phyloP scores from a whole-genome alignment of 2,888 invertebrate genomes.

The Leucania comma region DNA sequence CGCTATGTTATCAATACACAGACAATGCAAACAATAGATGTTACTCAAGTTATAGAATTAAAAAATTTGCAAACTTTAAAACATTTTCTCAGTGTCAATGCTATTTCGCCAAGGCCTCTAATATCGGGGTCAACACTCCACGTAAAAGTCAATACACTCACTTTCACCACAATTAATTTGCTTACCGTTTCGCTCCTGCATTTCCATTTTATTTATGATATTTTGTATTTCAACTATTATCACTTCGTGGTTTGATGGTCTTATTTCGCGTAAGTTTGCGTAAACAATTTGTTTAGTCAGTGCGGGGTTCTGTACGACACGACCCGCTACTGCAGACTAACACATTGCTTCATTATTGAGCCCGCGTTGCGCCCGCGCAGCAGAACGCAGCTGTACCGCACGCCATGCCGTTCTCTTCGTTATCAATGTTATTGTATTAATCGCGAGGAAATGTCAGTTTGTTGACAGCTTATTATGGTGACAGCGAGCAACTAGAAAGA shows the following conservation, averaged over 20 bases:
- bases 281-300: slow-evolving; percentile 22
- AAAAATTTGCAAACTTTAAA: slow-evolving; percentile 36
- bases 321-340: slow-evolving; percentile 69
- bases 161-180: slow-evolving; percentile 71
- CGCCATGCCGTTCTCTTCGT: slow-evolving; percentile 58
- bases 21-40: neutral
- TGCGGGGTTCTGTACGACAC: slow-evolving; percentile 46
- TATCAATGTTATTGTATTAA: slow-evolving; percentile 62
- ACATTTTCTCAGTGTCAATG: slow-evolving; percentile 60
- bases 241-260: slow-evolving; percentile 26
- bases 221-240: slow-evolving; percentile 23
- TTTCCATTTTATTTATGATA: slow-evolving; percentile 70
- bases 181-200: slow-evolving; percentile 75
- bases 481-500: slow-evolving; percentile 22
- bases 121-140: slow-evolving; percentile 67
- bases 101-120: slow-evolving; percentile 51
- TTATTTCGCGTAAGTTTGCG: slow-evolving; percentile 47
- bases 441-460: slow-evolving; percentile 53
- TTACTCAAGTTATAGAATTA: slow-evolving; percentile 1
- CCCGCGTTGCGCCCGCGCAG: slow-evolving; percentile 67
- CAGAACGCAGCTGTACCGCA: slow-evolving; percentile 41
- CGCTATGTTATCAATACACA: neutral
- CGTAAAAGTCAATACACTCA: slow-evolving; percentile 55
- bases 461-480: slow-evolving; percentile 34
- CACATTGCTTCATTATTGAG: slow-evolving; percentile 47